phyloP scores from a whole-genome alignment of 2,888 invertebrate genomes.

The Nemoura dubitans region DNA sequence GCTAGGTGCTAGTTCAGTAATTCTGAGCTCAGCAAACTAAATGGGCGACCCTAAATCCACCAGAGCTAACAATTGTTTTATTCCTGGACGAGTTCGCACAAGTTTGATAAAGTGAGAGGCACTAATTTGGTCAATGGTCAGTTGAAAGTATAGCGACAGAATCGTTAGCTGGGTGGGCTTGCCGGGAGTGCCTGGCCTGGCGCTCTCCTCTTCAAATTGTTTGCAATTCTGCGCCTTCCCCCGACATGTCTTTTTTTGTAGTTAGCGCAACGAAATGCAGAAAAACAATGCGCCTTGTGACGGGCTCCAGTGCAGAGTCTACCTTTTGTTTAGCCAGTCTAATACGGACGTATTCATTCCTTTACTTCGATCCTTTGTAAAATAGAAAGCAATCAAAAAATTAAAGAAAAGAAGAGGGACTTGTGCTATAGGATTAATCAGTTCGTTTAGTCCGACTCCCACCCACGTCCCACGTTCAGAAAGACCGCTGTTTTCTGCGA shows the following conservation, averaged over 20 bases:
- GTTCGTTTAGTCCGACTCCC: not conserved
- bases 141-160: not conserved
- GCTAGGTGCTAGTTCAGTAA: not conserved
- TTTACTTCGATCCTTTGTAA: not conserved
- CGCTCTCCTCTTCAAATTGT: not conserved
- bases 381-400: not conserved
- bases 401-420: not conserved
- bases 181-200: not conserved
- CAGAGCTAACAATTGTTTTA: not conserved
- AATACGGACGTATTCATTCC: not conserved
- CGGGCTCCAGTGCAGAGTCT: not conserved
- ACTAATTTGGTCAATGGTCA: constrained; percentile 7
- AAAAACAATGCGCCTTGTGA: not conserved
- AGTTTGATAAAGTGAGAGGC: not conserved
- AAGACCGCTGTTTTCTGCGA: too few relatives aligned
- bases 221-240: not conserved
- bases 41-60: not conserved
- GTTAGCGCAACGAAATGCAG: not conserved
- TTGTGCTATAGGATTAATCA: not conserved
- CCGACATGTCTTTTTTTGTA: not conserved
- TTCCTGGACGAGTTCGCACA: not conserved
- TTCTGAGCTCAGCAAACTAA: not conserved
- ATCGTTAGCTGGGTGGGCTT: not conserved
- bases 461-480: not conserved
- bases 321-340: not conserved